Conservation (phyloP, 1,140 invertebrate species). For the Holotrichia oblita region DNA sequence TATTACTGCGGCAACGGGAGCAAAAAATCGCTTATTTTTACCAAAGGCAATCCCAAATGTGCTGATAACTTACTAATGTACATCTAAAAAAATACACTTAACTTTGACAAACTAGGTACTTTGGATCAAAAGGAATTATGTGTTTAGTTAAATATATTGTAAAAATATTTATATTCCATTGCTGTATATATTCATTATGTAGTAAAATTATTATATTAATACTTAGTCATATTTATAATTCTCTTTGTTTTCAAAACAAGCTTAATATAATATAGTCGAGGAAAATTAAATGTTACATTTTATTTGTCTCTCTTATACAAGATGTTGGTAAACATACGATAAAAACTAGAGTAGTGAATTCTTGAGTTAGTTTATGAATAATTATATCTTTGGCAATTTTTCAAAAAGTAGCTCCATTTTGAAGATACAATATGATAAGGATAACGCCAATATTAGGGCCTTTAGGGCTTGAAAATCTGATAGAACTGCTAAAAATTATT, state of each 20-base stretch:
- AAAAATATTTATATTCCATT: constrained; percentile 32
- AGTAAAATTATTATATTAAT: constrained; percentile 15
- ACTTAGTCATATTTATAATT: constrained; percentile 34
- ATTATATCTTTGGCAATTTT: too few relatives aligned
- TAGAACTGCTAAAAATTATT: too few relatives aligned
- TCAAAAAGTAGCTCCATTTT: too few relatives aligned
- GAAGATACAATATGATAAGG: too few relatives aligned
- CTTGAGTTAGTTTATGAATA: too few relatives aligned
- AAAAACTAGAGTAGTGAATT: too few relatives aligned
- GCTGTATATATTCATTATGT: constrained; percentile 16
- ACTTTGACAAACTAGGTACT: constrained; percentile 3
- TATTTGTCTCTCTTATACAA: background rate
- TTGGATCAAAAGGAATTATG: constrained; percentile 1
- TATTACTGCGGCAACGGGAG: background rate
- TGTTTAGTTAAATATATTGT: constrained; percentile 16
- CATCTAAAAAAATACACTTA: background rate
- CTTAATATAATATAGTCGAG: background rate
- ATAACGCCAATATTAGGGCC: too few relatives aligned
- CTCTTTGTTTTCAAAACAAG: constrained; percentile 15
- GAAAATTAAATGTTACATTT: background rate
- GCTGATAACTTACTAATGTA: too few relatives aligned
- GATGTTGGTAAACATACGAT: background rate
- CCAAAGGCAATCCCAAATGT: too few relatives aligned
- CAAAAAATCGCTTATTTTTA: too few relatives aligned
- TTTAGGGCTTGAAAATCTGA: too few relatives aligned